Percentiles rank a stretch among this genome's conserved stretches.
These are phyloP conservation scores for Vollenhovia emeryi DNA, from an alignment of 1,140 invertebrate genomes.

Conservation along the genomic window DNA sequence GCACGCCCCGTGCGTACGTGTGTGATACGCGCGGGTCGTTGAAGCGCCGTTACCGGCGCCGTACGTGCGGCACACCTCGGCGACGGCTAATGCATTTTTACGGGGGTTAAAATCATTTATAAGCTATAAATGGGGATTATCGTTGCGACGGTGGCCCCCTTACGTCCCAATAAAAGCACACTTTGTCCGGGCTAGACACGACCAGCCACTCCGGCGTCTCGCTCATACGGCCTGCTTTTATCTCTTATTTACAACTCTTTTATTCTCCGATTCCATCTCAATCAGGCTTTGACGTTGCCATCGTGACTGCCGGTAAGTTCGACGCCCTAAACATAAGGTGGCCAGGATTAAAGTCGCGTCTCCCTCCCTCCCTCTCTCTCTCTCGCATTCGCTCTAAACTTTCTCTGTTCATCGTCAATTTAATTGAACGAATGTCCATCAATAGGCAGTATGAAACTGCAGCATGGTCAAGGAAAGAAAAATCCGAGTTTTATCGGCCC, in stretches of 20 bases:
- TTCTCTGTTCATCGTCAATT: too few relatives aligned
- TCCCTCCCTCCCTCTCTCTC: too few relatives aligned
- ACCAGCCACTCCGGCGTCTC: conserved; percentile 79
- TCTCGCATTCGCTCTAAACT: too few relatives aligned
- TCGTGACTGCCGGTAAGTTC: conserved; percentile 5
- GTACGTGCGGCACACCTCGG: conserved; percentile 75
- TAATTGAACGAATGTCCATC: too few relatives aligned
- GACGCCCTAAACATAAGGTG: conserved; percentile 59
- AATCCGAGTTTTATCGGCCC: too few relatives aligned
- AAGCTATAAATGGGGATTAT: conserved; percentile 85
- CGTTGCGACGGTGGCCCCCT: conserved; percentile 75
- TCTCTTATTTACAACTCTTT: conserved; percentile 86
- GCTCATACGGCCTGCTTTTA: conserved; percentile 80
- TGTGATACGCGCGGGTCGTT: conserved; percentile 18
- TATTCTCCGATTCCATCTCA: conserved; percentile 85
- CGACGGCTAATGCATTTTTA: conserved; percentile 82
- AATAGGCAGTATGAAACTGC: too few relatives aligned
- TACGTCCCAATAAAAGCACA: conserved; percentile 84
- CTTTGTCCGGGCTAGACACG: conserved; percentile 81
- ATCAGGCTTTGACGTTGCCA: conserved; percentile 76
- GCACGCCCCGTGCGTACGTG: background rate
- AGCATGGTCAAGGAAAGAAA: too few relatives aligned
- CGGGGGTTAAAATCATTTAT: conserved; percentile 85
- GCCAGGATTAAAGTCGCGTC: conserved; percentile 58
- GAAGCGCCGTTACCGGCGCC: conserved; percentile 21